Conservation (phyloP, 2,113 vertebrate species). For the Leucopsar rothschildi region DNA sequence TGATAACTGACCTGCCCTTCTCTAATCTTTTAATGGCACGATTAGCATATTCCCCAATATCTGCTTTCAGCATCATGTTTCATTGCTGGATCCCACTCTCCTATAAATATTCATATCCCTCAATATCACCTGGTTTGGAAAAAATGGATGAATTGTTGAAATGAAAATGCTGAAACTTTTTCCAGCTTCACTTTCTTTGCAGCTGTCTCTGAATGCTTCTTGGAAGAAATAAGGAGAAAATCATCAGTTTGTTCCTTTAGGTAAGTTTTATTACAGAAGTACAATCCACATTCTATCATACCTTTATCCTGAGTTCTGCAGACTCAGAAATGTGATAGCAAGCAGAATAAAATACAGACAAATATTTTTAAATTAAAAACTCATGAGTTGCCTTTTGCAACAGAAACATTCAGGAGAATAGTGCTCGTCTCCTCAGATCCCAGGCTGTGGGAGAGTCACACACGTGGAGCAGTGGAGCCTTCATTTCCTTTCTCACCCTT, state of each 20-base stretch:
- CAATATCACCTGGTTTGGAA: background rate
- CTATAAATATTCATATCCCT: background rate
- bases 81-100: background rate
- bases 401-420: background rate
- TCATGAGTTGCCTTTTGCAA: background rate
- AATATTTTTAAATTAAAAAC: background rate
- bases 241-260: background rate
- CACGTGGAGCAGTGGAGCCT: background rate
- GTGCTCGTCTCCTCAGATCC: background rate
- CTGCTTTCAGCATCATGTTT: background rate
- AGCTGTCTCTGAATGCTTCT: background rate
- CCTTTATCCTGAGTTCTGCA: background rate
- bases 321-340: background rate
- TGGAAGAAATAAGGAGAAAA: background rate
- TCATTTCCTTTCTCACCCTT: background rate
- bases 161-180: background rate
- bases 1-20: background rate
- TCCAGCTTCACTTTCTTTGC: background rate
- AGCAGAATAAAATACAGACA: background rate
- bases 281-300: background rate
- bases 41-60: background rate
- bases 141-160: background rate
- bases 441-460: rapidly evolving
- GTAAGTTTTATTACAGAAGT: background rate
- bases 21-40: background rate